Conservation (phyloP, 2,113 vertebrate species). For the Chionomys nivalis region DNA sequence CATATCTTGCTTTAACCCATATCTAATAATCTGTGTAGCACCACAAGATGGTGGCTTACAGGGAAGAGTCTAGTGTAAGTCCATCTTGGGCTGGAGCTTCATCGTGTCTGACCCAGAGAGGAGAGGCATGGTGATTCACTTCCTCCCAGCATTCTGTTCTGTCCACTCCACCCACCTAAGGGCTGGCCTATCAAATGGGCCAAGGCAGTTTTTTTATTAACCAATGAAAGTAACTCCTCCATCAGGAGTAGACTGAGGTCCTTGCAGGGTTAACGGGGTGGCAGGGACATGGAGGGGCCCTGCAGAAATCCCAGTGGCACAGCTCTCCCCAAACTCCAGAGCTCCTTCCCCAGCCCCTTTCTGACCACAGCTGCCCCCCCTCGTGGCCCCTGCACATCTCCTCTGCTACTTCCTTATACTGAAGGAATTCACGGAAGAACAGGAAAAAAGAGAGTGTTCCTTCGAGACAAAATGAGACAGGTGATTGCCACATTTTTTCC, state of each 20-base stretch:
- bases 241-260: background rate
- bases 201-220: too few relatives aligned
- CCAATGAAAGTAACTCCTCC: too few relatives aligned
- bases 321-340: background rate
- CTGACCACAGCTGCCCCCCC: background rate
- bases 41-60: too few relatives aligned
- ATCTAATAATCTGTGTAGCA: too few relatives aligned
- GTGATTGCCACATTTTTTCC: background rate
- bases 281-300: background rate
- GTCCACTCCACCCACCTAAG: too few relatives aligned
- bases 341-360: background rate
- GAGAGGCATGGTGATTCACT: too few relatives aligned
- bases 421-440: background rate
- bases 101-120: too few relatives aligned
- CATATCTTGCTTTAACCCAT: too few relatives aligned
- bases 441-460: background rate
- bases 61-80: too few relatives aligned
- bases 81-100: too few relatives aligned
- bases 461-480: background rate
- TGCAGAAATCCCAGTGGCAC: background rate
- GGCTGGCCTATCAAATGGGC: too few relatives aligned
- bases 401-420: background rate
- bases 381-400: rapidly evolving
- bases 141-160: too few relatives aligned
- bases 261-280: background rate